Percentiles rank a stretch among this genome's conserved stretches.
Conservation (phyloP, 2,888 invertebrate species). For the Chrysolina haemoptera region DNA sequence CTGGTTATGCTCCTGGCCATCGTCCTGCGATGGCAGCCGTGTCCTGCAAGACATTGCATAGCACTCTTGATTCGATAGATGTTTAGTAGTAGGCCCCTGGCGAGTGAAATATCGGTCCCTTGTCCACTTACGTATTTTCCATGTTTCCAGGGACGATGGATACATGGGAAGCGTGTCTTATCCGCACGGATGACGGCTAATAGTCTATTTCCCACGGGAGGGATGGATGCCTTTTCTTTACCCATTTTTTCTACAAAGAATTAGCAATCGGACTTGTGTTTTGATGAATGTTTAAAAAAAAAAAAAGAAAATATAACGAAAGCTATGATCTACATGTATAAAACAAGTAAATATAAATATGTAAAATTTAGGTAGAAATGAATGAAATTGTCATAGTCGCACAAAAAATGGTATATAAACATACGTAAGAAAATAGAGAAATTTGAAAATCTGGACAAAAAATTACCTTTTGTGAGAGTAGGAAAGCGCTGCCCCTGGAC, state of each 20-base stretch:
- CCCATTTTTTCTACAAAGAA: background rate
- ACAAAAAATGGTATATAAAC: no score
- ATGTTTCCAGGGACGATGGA: conserved; percentile 54
- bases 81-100: conserved; percentile 59
- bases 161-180: conserved; percentile 58
- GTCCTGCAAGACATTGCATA: conserved; percentile 57
- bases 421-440: no score
- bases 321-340: no score
- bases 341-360: no score
- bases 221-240: conserved; percentile 26
- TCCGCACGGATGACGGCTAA: conserved; percentile 59
- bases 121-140: conserved; percentile 68
- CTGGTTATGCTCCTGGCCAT: conserved; percentile 37
- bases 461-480: no score
- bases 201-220: conserved; percentile 63
- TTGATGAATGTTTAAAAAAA: no score
- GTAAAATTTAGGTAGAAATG: no score
- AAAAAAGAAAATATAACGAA: no score
- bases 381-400: no score
- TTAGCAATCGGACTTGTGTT: background rate
- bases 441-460: no score
- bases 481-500: no score
- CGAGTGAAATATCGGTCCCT: conserved; percentile 65
- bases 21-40: conserved; percentile 49
- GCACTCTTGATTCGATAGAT: conserved; percentile 60